Conservation (phyloP, 2,888 invertebrate species). For the Hoplodrina ambigua region DNA sequence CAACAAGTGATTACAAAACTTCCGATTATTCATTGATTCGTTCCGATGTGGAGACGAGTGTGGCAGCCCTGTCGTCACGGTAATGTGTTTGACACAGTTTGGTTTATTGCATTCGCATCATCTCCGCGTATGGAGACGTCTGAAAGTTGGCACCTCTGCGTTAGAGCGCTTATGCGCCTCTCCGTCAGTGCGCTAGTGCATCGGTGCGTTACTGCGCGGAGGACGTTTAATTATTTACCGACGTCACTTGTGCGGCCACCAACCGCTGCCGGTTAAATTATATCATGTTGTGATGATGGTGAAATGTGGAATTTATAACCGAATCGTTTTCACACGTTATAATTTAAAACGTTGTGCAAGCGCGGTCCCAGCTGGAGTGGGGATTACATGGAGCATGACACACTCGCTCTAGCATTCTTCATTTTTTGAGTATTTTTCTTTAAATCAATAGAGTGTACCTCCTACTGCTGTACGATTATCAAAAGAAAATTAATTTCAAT, state of each 20-base stretch:
- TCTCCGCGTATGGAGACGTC: slow-evolving; percentile 46
- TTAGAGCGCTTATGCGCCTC: background rate
- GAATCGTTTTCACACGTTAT: background rate
- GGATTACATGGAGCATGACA: too few species aligned
- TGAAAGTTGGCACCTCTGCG: slow-evolving; percentile 9
- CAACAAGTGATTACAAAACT: background rate
- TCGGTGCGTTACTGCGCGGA: too few species aligned
- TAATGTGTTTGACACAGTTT: slow-evolving; percentile 59
- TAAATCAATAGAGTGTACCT: too few species aligned
- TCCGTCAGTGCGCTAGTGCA: too few species aligned
- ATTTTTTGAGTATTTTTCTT: too few species aligned
- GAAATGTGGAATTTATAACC: background rate
- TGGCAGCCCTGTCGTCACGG: slow-evolving; percentile 34
- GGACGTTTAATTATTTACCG: slow-evolving; percentile 10
- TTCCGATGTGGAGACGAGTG: background rate
- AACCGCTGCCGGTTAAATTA: background rate
- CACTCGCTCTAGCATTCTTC: too few species aligned
- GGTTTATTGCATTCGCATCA: slow-evolving; percentile 60
- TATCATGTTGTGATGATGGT: background rate
- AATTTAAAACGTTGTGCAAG: too few species aligned
- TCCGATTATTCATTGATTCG: background rate
- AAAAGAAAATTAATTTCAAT: too few species aligned
- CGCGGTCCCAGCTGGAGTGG: too few species aligned
- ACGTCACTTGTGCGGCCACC: background rate
- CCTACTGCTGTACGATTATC: too few species aligned